A percentile compares a stretch with the other conserved stretches of the same genome.
Evolutionary conservation across 2,113 vertebrate genomes (phyloP).

Genomic region (Eulemur rufifrons): DNA sequence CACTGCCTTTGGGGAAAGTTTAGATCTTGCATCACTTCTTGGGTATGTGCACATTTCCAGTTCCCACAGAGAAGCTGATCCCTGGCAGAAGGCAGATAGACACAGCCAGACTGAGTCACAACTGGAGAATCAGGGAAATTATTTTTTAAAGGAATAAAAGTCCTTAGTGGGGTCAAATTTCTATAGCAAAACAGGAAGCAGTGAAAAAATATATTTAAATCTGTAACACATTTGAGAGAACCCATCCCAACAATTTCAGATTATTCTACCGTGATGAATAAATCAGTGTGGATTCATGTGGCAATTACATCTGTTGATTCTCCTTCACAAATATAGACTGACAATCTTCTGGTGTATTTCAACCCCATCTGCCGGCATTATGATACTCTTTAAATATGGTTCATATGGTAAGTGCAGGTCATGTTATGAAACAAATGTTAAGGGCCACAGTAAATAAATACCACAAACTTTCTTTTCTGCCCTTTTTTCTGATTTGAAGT

Average conservation of each 20-base stretch:
- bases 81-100: constrained; percentile 74
- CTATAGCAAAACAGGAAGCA: constrained; percentile 49
- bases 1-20: constrained; percentile 73
- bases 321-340: constrained; percentile 41
- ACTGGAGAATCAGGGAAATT: constrained; percentile 60
- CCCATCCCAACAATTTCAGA: constrained; percentile 50
- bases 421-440: not conserved
- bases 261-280: constrained; percentile 36
- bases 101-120: constrained; percentile 75
- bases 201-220: constrained; percentile 55
- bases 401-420: not conserved
- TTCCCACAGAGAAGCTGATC: constrained; percentile 80
- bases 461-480: constrained; percentile 3
- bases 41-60: constrained; percentile 79
- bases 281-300: constrained; percentile 58
- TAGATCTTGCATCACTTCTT: constrained; percentile 80
- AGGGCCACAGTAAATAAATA: constrained; percentile 2
- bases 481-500: not conserved
- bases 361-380: constrained; percentile 44
- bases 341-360: constrained; percentile 46
- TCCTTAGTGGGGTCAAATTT: constrained; percentile 66
- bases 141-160: constrained; percentile 62
- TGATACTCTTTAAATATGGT: not conserved
- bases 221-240: constrained; percentile 66
- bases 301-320: constrained; percentile 70